phyloP scores from a whole-genome alignment of 2,888 invertebrate species.

The Onchidella celtica region DNA sequence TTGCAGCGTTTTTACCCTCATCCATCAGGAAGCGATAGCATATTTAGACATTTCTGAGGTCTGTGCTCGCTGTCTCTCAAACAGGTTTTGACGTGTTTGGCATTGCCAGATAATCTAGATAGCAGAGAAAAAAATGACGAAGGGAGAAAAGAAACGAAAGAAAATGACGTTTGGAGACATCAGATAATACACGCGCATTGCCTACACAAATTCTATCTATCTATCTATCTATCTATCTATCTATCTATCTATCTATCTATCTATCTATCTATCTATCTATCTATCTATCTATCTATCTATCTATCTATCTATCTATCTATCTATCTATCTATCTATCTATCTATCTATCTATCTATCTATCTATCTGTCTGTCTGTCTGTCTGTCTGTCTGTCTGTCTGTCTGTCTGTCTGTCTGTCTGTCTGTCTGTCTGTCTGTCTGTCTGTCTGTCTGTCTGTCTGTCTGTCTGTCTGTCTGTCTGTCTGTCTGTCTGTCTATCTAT shows the following conservation, averaged over 20 bases:
- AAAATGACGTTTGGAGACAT: too few relatives aligned
- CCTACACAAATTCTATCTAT: conserved; percentile 6
- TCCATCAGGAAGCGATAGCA: too few relatives aligned
- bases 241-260: conserved; percentile 21
- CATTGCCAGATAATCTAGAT: too few relatives aligned
- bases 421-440: background rate
- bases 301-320: background rate
- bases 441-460: background rate
- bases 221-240: conserved; percentile 25
- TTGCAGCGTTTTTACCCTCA: too few relatives aligned
- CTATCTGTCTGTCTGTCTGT: background rate
- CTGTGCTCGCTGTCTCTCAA: too few relatives aligned
- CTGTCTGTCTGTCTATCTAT: too few relatives aligned
- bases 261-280: conserved; percentile 17
- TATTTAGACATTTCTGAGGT: too few relatives aligned
- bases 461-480: background rate
- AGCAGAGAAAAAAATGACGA: too few relatives aligned
- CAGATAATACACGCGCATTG: too few relatives aligned
- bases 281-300: conserved; percentile 6
- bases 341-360: background rate
- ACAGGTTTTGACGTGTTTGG: too few relatives aligned
- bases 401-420: background rate
- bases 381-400: background rate
- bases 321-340: background rate
- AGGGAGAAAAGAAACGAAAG: too few relatives aligned